Conservation (phyloP, 2,888 invertebrate species). For the Drosophila limbata region DNA sequence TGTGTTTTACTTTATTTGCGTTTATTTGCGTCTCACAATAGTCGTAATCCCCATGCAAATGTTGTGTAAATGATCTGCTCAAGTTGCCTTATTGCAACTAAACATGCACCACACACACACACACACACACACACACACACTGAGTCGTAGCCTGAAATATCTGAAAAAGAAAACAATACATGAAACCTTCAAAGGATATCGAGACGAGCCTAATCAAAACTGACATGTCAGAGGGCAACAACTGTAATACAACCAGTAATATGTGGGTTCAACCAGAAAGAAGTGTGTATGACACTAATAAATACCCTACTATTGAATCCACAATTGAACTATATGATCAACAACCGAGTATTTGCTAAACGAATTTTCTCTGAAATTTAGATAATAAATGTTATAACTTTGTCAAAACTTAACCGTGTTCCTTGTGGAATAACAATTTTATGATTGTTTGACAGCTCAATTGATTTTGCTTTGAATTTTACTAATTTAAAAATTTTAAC, state of each 20-base stretch:
- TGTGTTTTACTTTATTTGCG: conserved; percentile 24
- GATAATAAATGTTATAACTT: too few relatives aligned
- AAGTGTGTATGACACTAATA: rapidly evolving
- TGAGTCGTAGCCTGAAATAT: too few relatives aligned
- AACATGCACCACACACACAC: conserved; percentile 54
- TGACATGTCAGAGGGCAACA: conserved; percentile 38
- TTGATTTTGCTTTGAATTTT: too few relatives aligned
- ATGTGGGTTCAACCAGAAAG: conserved; percentile 8
- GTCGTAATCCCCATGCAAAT: conserved; percentile 63
- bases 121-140: background rate
- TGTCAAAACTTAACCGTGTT: too few relatives aligned
- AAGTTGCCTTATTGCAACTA: conserved; percentile 61
- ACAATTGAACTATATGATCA: too few relatives aligned
- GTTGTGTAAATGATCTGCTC: conserved; percentile 73
- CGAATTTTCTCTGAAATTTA: too few relatives aligned
- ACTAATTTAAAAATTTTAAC: too few relatives aligned
- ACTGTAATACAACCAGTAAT: conserved; percentile 8
- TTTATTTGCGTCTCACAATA: conserved; percentile 29
- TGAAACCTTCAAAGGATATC: background rate
- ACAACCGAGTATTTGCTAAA: too few relatives aligned
- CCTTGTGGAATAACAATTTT: too few relatives aligned
- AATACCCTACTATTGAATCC: background rate
- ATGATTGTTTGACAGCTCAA: too few relatives aligned
- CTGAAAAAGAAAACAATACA: conserved; percentile 3
- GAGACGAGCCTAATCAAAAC: conserved; percentile 43